Conservation (phyloP, 2,113 vertebrate species). For the Eolophus roseicapilla region DNA sequence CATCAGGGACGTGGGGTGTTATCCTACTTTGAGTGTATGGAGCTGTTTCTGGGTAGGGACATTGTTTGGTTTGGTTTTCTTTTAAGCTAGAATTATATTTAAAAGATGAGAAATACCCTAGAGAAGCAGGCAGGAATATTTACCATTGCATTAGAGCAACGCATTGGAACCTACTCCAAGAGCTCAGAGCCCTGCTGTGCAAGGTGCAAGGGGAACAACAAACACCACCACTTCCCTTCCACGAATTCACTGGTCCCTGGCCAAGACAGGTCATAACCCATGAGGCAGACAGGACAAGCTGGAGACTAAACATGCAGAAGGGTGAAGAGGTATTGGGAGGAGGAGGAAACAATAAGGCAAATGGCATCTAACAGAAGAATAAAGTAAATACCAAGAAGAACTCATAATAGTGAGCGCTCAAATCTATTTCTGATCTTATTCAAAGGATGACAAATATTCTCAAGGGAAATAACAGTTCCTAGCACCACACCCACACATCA, state of each 20-base stretch:
- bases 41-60: not conserved
- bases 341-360: slow-evolving; percentile 22
- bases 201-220: slow-evolving; percentile 1
- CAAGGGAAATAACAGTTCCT: slow-evolving; percentile 65
- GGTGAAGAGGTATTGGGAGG: not conserved
- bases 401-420: not conserved
- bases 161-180: rapidly evolving
- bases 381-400: slow-evolving; percentile 7
- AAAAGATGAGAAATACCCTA: not conserved
- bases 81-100: not conserved
- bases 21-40: not conserved
- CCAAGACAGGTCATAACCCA: not conserved
- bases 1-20: not conserved
- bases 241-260: not conserved
- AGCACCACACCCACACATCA: slow-evolving; percentile 60
- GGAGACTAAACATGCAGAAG: slow-evolving; percentile 38
- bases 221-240: not conserved
- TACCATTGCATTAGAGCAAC: not conserved
- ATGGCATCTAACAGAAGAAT: not conserved
- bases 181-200: not conserved
- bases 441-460: slow-evolving; percentile 66
- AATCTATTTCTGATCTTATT: slow-evolving; percentile 55
- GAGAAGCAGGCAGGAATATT: not conserved
- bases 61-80: not conserved
- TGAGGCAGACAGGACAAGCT: slow-evolving; percentile 24